Base-by-base conservation (phyloP, 37 sponge, comb jelly and placozoan species). In the Axinella damicornis region DNA sequence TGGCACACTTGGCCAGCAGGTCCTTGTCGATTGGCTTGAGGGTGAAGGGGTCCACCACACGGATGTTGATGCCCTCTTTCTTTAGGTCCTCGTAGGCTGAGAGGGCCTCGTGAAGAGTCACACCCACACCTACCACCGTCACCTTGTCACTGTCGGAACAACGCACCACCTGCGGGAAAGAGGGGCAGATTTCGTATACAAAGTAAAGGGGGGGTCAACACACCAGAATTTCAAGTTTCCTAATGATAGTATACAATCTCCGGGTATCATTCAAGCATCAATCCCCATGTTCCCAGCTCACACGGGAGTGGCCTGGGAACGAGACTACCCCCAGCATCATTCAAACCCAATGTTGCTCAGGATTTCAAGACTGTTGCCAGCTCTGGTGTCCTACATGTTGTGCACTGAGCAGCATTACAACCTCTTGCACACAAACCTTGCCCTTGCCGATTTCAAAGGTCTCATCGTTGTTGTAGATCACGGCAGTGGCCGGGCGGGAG, bases 21-120 rank as follows among this genome's bases (percentile, higher is more conserved):
- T 90, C 91, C 58, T 85, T 89, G 85, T 98, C 97, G 38, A 96
- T 90, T 28, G 99, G 99, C 83, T 92, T 98, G 69, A 98, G 82
- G 24, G 94, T 93, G 92, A 98, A 98, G 57, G 95, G 93, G 66
- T 98, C 99, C 46, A 98, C 65, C 59, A 98, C 97, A 1, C 97
- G 73, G 75, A 98, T 90, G 71, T 84, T 83, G 78, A 94, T 96
- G 31, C 95, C 96, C 55, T 98, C 94, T 46, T 19, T 76, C 68
- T 69, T 66, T 40, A 98, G 87, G 6, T 71, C 63, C 22, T 92
- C 90, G 41, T 76, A 46, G 28, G 99, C 99, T 15, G 55, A 79
- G 61, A 94, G 17, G 25, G 95, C 91, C 57, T 96, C 97, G 38
- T 92, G 87, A 24, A 98, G 89, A n/a, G 99, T 98, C 38, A 98